phyloP scores from a whole-genome alignment of 2,888 invertebrate species.

The Xiphydria camelus region DNA sequence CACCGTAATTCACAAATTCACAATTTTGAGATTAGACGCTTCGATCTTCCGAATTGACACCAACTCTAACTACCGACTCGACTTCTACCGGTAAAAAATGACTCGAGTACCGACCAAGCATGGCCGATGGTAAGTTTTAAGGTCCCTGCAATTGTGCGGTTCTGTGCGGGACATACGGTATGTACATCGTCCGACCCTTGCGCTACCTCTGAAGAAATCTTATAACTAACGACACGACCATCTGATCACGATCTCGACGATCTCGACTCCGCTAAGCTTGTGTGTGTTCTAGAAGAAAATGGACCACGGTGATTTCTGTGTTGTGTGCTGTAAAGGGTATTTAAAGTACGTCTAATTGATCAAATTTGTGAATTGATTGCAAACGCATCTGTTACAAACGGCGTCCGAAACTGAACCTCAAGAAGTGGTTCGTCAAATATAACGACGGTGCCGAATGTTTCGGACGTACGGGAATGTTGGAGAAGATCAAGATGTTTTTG shows the following conservation, averaged over 20 bases:
- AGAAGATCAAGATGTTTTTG: slow-evolving; percentile 22
- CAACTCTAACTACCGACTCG: too few species aligned
- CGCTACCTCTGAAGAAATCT: background rate
- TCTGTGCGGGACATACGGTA: too few species aligned
- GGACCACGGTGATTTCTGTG: slow-evolving; percentile 27
- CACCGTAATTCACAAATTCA: too few species aligned
- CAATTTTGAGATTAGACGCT: too few species aligned
- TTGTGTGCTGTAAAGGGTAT: slow-evolving; percentile 28
- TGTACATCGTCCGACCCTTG: too few species aligned
- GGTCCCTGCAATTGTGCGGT: too few species aligned
- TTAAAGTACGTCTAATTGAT: slow-evolving; percentile 14
- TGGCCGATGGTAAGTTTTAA: too few species aligned
- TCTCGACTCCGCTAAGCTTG: slow-evolving; percentile 31
- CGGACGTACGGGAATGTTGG: slow-evolving; percentile 8
- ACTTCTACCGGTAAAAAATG: too few species aligned
- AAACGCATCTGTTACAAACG: background rate
- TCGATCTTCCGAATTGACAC: too few species aligned
- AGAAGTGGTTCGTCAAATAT: background rate
- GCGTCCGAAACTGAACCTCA: background rate
- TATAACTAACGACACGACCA: background rate
- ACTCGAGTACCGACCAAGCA: too few species aligned
- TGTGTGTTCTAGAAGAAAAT: slow-evolving; percentile 36
- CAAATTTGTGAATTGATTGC: background rate
- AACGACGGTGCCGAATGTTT: slow-evolving; percentile 10
- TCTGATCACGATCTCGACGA: slow-evolving; percentile 14